Evolutionary conservation across 2,113 vertebrate genomes (phyloP).

Genomic region (Gambusia affinis): DNA sequence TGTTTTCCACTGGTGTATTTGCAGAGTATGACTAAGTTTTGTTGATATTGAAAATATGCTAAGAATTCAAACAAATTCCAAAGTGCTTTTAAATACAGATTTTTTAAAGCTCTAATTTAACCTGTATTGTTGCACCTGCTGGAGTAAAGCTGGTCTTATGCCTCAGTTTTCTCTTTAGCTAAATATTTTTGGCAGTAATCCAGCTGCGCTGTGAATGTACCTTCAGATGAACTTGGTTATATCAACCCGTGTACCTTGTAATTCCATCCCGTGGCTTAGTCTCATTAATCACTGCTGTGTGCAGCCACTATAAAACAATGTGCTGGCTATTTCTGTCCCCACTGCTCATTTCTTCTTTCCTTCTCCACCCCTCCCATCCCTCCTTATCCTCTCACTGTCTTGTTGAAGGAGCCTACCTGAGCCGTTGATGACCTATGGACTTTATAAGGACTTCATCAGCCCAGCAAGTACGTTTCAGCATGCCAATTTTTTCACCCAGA

Average conservation of each 20-base stretch:
- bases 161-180: conserved; percentile 64
- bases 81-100: not conserved
- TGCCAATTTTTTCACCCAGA: conserved; percentile 1
- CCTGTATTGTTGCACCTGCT: conserved; percentile 30
- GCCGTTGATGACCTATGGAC: conserved; percentile 95
- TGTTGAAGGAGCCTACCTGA: conserved; percentile 92
- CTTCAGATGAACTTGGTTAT: conserved; percentile 82
- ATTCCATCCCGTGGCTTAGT: conserved; percentile 69
- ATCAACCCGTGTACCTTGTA: conserved; percentile 69
- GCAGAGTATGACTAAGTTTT: too few relatives aligned
- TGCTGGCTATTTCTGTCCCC: conserved; percentile 69
- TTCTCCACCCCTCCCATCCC: conserved; percentile 19
- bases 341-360: conserved; percentile 57
- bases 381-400: conserved; percentile 45
- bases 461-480: conserved; percentile 88
- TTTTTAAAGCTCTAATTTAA: conserved; percentile 3
- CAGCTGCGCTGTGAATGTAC: conserved; percentile 74
- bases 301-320: conserved; percentile 76
- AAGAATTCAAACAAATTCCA: too few relatives aligned
- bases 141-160: conserved; percentile 51
- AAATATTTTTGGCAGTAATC: conserved; percentile 63
- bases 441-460: conserved; percentile 94
- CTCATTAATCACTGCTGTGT: conserved; percentile 79
- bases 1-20: too few relatives aligned
- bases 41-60: too few relatives aligned